A percentile compares a stretch with the other conserved stretches of the same genome.
Evolutionary conservation across 2,888 invertebrate genomes (phyloP).

Genomic region (Callinectes sapidus): DNA sequence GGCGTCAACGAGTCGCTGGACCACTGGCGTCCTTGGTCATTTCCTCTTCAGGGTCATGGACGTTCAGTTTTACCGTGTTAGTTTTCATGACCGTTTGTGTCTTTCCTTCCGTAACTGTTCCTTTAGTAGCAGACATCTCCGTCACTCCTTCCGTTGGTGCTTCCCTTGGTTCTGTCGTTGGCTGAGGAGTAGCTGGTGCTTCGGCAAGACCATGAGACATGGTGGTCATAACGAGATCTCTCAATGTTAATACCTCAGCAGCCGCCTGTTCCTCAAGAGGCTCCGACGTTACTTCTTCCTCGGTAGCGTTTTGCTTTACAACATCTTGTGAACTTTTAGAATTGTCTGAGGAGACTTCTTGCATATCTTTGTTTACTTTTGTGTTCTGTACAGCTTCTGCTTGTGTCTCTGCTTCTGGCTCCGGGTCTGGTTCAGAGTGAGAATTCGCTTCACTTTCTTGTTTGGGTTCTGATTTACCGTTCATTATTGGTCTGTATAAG

Average conservation of each 20-base stretch:
- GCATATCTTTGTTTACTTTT: background rate
- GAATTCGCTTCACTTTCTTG: background rate
- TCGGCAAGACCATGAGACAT: background rate
- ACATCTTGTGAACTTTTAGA: background rate
- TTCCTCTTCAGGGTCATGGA: constrained; percentile 5
- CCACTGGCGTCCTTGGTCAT: background rate
- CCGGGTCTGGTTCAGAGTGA: background rate
- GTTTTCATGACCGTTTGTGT: constrained; percentile 6
- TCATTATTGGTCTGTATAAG: background rate
- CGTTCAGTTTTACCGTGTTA: constrained; percentile 18
- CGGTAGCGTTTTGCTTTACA: background rate
- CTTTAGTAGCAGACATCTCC: background rate
- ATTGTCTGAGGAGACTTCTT: background rate
- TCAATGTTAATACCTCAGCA: constrained; percentile 15
- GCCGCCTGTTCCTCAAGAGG: constrained; percentile 33
- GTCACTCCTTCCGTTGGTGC: background rate
- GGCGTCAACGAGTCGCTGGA: background rate
- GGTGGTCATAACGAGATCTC: constrained; percentile 44
- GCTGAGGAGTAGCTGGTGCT: background rate
- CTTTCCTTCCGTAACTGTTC: background rate
- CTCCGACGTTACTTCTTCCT: background rate
- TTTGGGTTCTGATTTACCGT: background rate
- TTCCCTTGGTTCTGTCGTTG: background rate
- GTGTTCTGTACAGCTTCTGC: background rate
- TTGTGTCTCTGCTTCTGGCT: background rate